Evolutionary conservation across 2,797 vertebrate genomes (phyloP), one percentile per base, ranked within the genome.

Genomic region (Antrozous pallidus): DNA sequence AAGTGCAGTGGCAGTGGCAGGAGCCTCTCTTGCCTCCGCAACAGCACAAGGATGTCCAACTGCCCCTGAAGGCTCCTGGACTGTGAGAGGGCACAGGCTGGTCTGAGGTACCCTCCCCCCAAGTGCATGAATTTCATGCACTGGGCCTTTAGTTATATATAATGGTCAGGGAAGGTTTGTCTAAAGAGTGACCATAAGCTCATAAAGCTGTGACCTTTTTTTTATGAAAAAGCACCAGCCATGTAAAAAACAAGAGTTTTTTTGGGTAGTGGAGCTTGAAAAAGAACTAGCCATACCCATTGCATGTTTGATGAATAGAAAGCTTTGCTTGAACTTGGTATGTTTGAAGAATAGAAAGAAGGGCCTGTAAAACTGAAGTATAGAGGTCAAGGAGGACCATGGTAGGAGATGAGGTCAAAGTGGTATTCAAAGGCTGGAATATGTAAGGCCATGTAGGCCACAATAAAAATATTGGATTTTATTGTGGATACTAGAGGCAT

Each of bases 381-480:
- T 14, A 80, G 61, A 85, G n/a, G 79, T 78, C 70, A 91, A 92
- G 69, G 45, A 93, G 28, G 38, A 95, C 69, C 5, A 74, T 49
- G 49, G 51, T 71, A 87, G 71, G 28, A 86, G 33, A 73, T 69
- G 11, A 92, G 22, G n/a, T 86, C 70, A 83, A 28, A 75, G 28
- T 84, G n/a, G 89, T 78, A 73, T 36, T 86, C 42, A 89, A 89
- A 74, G 54, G 26, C 38, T 77, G 79, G 42, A 63, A 73, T 56
- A 54, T 78, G 8, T 80, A 90, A 71, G 28, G 28, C 17, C 69
- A 91, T 28, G 36, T 49, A 83, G 38, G 24, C 36, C 14, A 74
- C 49, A 26, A 75, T 51, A 79, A 91, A 40, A 67, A 93, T 38
- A 87, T 69, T 94, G 38, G 38, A 67, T 83, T 74, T 94, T 81